Percentiles rank a stretch among this genome's conserved stretches.
phyloP scores from a whole-genome alignment of 2,113 vertebrate species.

The Haemorhous mexicanus region DNA sequence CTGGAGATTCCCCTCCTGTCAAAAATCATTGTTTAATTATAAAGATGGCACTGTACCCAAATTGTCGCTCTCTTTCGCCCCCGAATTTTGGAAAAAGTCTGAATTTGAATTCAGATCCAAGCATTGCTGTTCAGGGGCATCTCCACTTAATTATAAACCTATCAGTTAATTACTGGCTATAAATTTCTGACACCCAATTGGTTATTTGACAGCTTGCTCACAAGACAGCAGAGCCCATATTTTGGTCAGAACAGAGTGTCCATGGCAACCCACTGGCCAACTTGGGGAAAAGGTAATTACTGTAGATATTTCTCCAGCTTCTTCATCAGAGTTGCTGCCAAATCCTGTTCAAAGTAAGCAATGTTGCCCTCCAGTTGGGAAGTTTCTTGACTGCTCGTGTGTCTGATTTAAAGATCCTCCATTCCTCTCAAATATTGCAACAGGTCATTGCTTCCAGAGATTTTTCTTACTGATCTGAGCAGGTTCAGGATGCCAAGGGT shows the following conservation, averaged over 20 bases:
- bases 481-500: not conserved
- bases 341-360: not conserved
- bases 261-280: constrained; percentile 12
- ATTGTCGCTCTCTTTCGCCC: not conserved
- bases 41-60: constrained; percentile 56
- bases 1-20: constrained; percentile 66
- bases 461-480: not conserved
- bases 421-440: not conserved
- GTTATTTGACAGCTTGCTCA: not conserved
- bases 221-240: not conserved
- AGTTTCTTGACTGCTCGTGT: not conserved
- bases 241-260: constrained; percentile 24
- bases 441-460: not conserved
- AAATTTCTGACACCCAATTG: constrained; percentile 27
- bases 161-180: constrained; percentile 44
- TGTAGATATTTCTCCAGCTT: constrained; percentile 11
- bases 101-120: constrained; percentile 35
- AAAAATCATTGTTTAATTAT: constrained; percentile 68
- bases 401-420: not conserved
- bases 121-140: constrained; percentile 13
- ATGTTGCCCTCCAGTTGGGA: not conserved
- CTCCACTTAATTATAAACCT: constrained; percentile 44
- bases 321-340: not conserved
- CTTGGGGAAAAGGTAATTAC: constrained; percentile 23
- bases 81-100: constrained; percentile 41